phyloP scores from a whole-genome alignment of 2,113 vertebrate species.

The Gavia stellata region DNA sequence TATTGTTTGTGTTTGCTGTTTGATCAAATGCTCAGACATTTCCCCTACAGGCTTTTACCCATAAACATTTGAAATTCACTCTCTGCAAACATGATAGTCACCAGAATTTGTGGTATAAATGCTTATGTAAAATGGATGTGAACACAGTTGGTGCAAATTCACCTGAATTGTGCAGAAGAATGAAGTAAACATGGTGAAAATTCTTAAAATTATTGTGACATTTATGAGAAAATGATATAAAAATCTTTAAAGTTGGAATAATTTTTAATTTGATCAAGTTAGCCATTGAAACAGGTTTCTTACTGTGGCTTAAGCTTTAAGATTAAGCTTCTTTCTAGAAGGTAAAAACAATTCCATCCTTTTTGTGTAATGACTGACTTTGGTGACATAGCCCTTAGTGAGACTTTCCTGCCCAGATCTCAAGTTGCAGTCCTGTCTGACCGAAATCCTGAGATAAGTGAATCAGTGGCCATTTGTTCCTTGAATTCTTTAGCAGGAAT shows the following conservation, averaged over 20 bases:
- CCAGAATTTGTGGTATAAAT: not conserved
- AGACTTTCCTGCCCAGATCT: not conserved
- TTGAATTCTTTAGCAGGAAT: not conserved
- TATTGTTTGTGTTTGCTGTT: not conserved
- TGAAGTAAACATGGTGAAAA: not conserved
- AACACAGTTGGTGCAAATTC: not conserved
- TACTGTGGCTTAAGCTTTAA: not conserved
- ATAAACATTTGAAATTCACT: not conserved
- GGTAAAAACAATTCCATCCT: not conserved
- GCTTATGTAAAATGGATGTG: not conserved
- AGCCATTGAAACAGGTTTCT: not conserved
- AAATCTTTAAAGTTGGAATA: not conserved
- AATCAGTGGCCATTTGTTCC: not conserved
- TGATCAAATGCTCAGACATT: not conserved
- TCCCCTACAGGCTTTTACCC: not conserved
- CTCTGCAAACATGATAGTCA: not conserved
- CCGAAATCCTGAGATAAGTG: rapidly evolving
- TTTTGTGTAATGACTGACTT: not conserved
- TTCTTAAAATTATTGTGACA: not conserved
- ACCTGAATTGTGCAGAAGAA: not conserved
- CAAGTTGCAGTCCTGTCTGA: not conserved
- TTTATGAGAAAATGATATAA: not conserved
- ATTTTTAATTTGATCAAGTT: not conserved
- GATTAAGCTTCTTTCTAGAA: not conserved
- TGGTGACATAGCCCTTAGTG: not conserved